Evolutionary conservation across 2,888 invertebrate genomes (phyloP), one percentile per base, ranked within the genome.

Genomic region (Drosophila maculinotata): DNA sequence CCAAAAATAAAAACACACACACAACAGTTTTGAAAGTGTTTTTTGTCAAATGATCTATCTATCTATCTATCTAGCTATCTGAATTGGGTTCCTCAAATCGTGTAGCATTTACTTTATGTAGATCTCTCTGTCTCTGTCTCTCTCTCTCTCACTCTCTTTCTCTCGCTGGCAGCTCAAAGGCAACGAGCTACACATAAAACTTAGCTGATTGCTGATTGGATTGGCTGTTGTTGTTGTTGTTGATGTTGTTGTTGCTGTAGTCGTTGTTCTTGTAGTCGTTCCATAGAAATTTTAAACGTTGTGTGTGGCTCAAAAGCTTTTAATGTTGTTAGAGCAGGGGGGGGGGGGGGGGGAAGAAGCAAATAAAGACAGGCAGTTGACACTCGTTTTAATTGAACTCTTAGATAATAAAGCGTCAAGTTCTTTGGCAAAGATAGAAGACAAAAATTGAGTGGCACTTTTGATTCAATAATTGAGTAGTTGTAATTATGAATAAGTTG

Each of bases 1-100:
- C 44, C 64, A 30, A 63, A 8, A 33, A 3, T 20, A 38, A 9
- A 25, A 17, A 26, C 9, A 64, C 48, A 38, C n/a, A 51, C 53
- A 42, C 15, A 10, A 41, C 30, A 28, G 35, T 38, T 59, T 51
- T 64, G 58, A 58, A 59, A 45, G 72, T 51, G 58, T 64, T 58
- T 74, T 74, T 48, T n/a, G n/a, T 68, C 52, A 57, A 66, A 66
- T 65, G 65, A 56, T 65, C 66, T 48, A 41, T 57, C 58, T 45
- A 10, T 45, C n/a, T n/a, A n/a, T n/a, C n/a, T n/a, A n/a, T n/a
- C n/a, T n/a, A n/a, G n/a, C n/a, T n/a, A n/a, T 20, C 9, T 7
- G 57, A 28, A 66, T 41, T 35, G 41, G 30, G 12, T 20, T 28
- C 17, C 51, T n/a, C 20, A 28, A 14, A 44, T 44, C 39, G 28